Base-by-base conservation (phyloP, 2,113 vertebrate species). In the Elephantulus edwardii region DNA sequence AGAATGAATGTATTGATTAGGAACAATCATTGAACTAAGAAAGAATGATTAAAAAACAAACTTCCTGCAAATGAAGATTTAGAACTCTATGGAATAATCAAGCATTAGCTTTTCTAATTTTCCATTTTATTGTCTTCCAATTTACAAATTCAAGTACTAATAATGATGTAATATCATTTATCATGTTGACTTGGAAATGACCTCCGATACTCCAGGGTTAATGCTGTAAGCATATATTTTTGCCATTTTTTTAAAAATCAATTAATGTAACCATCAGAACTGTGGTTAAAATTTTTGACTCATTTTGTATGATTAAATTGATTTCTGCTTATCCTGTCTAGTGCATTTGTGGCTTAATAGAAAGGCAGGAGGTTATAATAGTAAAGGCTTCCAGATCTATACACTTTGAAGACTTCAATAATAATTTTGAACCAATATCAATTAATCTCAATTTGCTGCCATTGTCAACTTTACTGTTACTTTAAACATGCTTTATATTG, bases 271-370 rank as follows among this genome's bases (percentile, higher is more conserved):
- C 78, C 64, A 75, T 80, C 81, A 95, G 85, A 89, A 93, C 35
- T 93, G 75, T 93, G 93, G 94, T 85, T 92, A 94, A 88, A 91
- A 89, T 87, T 79, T 93, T 96, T 91, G 56, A 95, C 62, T 88
- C 70, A 86, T 88, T 94, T 90, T 96, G 75, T 95, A 96, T 91
- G 95, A 93, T 91, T 95, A 79, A 92, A 95, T 95, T 95, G 93
- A 96, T 94, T 96, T 96, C 95, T 94, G 66, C 77, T 95, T 94
- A 94, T 94, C 93, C 64, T 84, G 8, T 81, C 79, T 83, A n/a
- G n/a, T 93, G 58, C 94, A 95, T 89, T 96, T 96, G 89, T 80
- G 71, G 78, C 30, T 94, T 95, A 87, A 89, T 79, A 84, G 84
- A 85, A 96, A 95, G 52, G 78, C 78, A 80, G 87, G 83, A 74